phyloP scores from a whole-genome alignment of 2,797 vertebrate species.

The Helarctos malayanus region DNA sequence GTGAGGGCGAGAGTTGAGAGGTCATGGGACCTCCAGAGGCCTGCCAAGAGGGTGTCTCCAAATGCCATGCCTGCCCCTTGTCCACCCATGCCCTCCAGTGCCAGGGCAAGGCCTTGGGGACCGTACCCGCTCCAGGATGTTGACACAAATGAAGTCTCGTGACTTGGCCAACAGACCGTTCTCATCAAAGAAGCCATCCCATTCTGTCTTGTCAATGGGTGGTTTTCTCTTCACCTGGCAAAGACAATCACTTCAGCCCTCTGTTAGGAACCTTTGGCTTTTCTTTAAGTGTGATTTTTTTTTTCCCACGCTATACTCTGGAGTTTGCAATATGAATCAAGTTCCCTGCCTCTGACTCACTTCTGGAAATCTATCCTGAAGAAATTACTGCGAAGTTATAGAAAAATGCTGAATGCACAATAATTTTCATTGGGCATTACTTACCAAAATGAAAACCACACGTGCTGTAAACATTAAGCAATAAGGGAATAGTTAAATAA shows the following conservation, averaged over 20 bases:
- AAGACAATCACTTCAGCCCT: background rate
- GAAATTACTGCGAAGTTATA: conserved; percentile 46
- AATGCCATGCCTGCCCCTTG: rapidly evolving
- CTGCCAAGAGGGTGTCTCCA: background rate
- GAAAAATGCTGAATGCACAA: background rate
- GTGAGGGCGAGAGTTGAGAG: background rate
- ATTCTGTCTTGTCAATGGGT: conserved; percentile 81
- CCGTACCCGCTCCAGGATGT: conserved; percentile 82
- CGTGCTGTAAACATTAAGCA: background rate
- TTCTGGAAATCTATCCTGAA: conserved; percentile 24
- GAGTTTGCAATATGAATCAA: conserved; percentile 19
- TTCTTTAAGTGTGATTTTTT: background rate
- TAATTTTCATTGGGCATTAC: conserved; percentile 51
- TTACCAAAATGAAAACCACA: conserved; percentile 38
- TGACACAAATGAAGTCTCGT: conserved; percentile 81
- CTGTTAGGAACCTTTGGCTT: background rate
- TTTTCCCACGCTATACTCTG: background rate
- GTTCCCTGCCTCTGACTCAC: conserved; percentile 23
- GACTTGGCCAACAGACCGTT: conserved; percentile 83
- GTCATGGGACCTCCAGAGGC: background rate
- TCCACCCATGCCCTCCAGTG: background rate
- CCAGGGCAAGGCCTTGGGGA: background rate
- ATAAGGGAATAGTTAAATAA: conserved; percentile 49
- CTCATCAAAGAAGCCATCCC: conserved; percentile 86
- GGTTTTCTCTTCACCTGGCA: conserved; percentile 76